Base-by-base conservation (phyloP, 2,797 vertebrate genomes). In the Poeciliopsis presidionis region DNA sequence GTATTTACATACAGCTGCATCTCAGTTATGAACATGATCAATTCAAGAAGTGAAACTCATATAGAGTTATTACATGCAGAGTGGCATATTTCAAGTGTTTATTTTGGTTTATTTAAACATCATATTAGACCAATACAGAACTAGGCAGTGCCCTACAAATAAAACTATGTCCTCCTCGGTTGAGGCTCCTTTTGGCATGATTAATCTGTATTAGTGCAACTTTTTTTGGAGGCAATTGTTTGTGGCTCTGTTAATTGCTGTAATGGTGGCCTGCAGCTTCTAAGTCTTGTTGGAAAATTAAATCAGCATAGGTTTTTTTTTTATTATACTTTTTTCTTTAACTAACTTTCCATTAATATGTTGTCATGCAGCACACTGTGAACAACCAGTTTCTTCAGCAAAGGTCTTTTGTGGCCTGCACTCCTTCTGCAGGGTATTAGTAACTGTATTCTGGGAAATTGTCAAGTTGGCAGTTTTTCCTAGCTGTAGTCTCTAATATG, bases 41-140 rank as follows among this genome's bases (percentile, higher is more conserved):
- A 16, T 71, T 71, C 67, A 71, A 71, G 22, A 71, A 71, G 67
- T 46, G 67, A 71, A 43, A 43, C 65, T 69, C 39, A 25, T 67
- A 22, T 36, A 69, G 65, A 69, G 1, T 25, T 11, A 14, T 41
- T 67, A 25, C 63, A 67, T 11, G 9, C 36, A n/a, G 11, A n/a
- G 12, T 25, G 39, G 13, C 39, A 43, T 69, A n/a, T 69, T 25
- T 69, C 11, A 69, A n/a, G 25, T 28, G 25, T 70, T 70, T n/a
- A 70, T 70, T 70, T 46, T 25, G 46, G 25, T 65, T 18, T 20
- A 16, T 61, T 61, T 43, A 41, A 69, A 25, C 8, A n/a, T 43
- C 12, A n/a, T 41, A 69, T 43, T 43, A 45, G 65, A 69, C 12
- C 22, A 14, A 39, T 65, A 13, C n/a, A 22, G 22, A 41, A 41